Evolutionary conservation across 1,140 invertebrate species (phyloP).

Genomic region (Paraescarpia echinospica): DNA sequence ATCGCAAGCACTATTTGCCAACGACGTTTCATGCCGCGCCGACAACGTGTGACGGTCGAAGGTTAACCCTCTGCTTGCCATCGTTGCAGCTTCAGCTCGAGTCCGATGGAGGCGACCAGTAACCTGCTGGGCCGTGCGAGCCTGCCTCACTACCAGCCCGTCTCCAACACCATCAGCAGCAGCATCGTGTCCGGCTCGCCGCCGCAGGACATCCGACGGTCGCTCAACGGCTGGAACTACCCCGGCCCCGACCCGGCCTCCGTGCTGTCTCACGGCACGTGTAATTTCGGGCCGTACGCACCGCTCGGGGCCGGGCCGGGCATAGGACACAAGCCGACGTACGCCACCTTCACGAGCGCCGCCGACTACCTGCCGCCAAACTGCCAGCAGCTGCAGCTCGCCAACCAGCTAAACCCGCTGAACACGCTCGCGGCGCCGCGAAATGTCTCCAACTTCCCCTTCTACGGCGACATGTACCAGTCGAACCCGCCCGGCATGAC

Average conservation of each 20-base stretch:
- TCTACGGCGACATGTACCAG: constrained; percentile 30
- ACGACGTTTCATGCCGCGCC: not conserved
- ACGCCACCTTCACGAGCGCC: not conserved
- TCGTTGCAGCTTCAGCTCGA: not conserved
- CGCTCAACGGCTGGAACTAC: constrained; percentile 20
- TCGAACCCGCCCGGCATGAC: constrained; percentile 14
- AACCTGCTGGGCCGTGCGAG: constrained; percentile 2
- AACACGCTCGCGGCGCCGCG: constrained; percentile 10
- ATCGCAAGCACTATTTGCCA: not conserved
- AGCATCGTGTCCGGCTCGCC: not conserved
- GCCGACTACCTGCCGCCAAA: not conserved
- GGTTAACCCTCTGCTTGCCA: not conserved
- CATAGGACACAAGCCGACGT: constrained; percentile 7
- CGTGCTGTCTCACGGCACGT: not conserved
- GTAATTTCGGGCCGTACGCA: constrained; percentile 13
- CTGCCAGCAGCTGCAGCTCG: constrained; percentile 19
- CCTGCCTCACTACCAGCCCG: not conserved
- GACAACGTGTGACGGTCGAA: not conserved
- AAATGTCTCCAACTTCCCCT: constrained; percentile 26
- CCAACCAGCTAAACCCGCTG: constrained; percentile 19
- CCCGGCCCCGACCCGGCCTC: not conserved
- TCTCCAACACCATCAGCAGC: not conserved
- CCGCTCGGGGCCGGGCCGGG: constrained; percentile 12
- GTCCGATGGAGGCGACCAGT: constrained; percentile 6
- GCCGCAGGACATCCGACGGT: constrained; percentile 8